Evolutionary conservation across 2,113 vertebrate genomes (phyloP).

Genomic region (Tetrao urogallus): DNA sequence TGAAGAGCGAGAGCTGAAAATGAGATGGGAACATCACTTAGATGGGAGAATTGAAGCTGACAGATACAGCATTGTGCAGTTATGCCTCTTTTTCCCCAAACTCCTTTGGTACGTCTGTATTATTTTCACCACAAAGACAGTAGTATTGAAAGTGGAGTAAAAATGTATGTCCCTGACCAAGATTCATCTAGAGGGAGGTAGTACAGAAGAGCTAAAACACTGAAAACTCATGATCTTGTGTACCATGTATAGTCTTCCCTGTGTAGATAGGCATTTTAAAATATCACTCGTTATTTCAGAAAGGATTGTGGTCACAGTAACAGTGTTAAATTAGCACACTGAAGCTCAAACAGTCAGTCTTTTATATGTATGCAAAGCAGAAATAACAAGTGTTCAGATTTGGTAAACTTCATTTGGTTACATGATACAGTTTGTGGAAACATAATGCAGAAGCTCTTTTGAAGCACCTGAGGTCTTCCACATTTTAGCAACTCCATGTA

Average conservation of each 20-base stretch:
- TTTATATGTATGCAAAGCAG: background rate
- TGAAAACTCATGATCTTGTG: background rate
- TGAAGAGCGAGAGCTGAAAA: fast-evolving
- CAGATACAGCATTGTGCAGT: background rate
- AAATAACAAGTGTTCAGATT: background rate
- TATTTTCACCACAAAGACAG: background rate
- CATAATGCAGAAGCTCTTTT: background rate
- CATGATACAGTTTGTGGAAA: background rate
- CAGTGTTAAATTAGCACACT: background rate
- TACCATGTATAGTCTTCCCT: background rate
- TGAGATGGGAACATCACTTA: fast-evolving
- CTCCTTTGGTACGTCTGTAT: background rate
- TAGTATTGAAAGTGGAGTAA: background rate
- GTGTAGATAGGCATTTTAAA: background rate
- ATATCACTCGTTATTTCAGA: background rate
- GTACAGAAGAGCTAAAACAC: background rate
- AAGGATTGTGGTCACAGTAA: background rate
- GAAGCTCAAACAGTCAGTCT: background rate
- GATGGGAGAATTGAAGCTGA: no score
- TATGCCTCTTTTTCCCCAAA: background rate
- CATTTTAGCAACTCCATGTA: background rate
- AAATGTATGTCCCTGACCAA: background rate
- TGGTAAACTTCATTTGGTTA: background rate
- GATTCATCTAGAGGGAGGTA: background rate
- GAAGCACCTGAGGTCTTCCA: background rate